Percentiles rank a stretch among this genome's conserved stretches.
phyloP scores from a whole-genome alignment of 2,888 invertebrate genomes.

The Metacarcinus magister region DNA sequence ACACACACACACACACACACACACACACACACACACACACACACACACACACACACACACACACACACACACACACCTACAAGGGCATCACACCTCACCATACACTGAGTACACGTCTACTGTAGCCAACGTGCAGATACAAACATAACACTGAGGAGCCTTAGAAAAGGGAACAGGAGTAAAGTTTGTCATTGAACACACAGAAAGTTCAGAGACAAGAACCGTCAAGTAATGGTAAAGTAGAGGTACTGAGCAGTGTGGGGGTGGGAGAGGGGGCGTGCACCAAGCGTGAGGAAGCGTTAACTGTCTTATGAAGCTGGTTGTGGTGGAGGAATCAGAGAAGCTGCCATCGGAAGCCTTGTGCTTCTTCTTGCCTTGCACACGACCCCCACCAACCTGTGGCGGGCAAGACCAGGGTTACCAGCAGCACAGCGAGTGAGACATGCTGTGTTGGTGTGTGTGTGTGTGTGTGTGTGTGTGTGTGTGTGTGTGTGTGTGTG shows the following conservation, averaged over 20 bases:
- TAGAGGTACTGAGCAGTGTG: not conserved
- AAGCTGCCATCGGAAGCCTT: conserved; percentile 82
- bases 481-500: conserved; percentile 49
- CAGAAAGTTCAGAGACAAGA: not conserved
- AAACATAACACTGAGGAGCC: not conserved
- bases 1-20: conserved; percentile 33
- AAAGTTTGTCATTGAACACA: not conserved
- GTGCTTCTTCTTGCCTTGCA: conserved; percentile 81
- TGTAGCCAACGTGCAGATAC: not conserved
- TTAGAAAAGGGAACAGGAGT: not conserved
- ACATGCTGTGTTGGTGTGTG: conserved; percentile 39
- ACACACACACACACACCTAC: conserved; percentile 4
- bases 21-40: conserved; percentile 48
- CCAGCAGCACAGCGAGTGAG: conserved; percentile 43
- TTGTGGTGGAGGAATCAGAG: conserved; percentile 82
- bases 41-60: conserved; percentile 48
- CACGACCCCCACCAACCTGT: conserved; percentile 80
- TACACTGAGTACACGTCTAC: not conserved
- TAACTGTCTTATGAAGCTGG: conserved; percentile 83
- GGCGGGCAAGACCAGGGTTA: conserved; percentile 66
- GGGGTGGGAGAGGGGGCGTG: conserved; percentile 32
- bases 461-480: conserved; percentile 34
- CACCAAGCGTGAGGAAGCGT: conserved; percentile 68
- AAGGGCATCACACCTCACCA: not conserved
- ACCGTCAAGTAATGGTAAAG: not conserved